phyloP scores from a whole-genome alignment of 2,113 vertebrate genomes.

The Saccopteryx bilineata region DNA sequence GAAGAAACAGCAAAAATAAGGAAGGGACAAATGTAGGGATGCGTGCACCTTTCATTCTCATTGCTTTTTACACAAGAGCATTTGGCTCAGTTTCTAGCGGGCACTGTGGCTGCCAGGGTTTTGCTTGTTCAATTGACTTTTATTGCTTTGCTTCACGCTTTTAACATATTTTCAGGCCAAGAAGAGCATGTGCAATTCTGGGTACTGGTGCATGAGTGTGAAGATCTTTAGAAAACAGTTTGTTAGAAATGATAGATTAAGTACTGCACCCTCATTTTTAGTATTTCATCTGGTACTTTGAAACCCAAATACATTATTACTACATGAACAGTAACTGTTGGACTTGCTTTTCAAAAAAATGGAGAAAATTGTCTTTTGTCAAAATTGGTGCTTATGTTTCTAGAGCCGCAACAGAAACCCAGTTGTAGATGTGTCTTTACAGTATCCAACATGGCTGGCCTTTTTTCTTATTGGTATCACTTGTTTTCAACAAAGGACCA shows the following conservation, averaged over 20 bases:
- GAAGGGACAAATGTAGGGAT: background rate
- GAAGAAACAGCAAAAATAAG: constrained; percentile 44
- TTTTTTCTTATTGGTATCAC: constrained; percentile 12
- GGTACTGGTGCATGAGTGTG: constrained; percentile 52
- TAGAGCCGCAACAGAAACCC: background rate
- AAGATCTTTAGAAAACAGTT: constrained; percentile 70
- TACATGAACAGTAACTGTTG: background rate
- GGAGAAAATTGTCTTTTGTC: constrained; percentile 32
- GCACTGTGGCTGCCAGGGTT: constrained; percentile 61
- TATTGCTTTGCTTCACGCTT: constrained; percentile 75
- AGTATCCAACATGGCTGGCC: background rate
- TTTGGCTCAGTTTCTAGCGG: constrained; percentile 70
- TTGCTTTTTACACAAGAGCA: constrained; percentile 62
- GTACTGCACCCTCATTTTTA: background rate
- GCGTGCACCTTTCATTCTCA: background rate
- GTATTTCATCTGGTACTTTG: constrained; percentile 50
- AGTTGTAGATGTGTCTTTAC: background rate
- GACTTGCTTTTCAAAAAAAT: constrained; percentile 51
- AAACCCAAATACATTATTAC: constrained; percentile 7
- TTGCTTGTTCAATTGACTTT: constrained; percentile 76
- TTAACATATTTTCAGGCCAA: constrained; percentile 71
- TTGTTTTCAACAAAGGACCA: constrained; percentile 47
- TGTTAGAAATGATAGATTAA: constrained; percentile 70
- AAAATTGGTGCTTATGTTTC: background rate
- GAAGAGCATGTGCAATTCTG: constrained; percentile 66